Percentiles rank a stretch among this genome's conserved stretches.
phyloP scores from a whole-genome alignment of 2,113 vertebrate genomes.

The Brachypteracias leptosomus region DNA sequence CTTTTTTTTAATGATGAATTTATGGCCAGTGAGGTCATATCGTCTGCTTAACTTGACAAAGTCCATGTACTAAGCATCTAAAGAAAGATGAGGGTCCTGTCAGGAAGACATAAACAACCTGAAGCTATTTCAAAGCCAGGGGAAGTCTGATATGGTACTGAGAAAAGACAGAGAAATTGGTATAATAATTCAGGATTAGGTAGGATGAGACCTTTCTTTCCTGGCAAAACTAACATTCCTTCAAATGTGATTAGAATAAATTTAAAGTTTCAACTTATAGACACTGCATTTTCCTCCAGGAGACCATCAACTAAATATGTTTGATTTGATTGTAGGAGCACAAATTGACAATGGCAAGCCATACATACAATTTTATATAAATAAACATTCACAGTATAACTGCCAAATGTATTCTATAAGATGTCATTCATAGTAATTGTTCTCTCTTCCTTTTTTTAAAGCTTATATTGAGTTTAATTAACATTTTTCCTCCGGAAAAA shows the following conservation, averaged over 20 bases:
- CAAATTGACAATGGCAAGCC: constrained; percentile 31
- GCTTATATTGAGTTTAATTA: not conserved
- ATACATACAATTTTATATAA: constrained; percentile 25
- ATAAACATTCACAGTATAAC: not conserved
- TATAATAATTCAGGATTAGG: constrained; percentile 65
- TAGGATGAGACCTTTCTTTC: constrained; percentile 57
- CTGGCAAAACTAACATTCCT: constrained; percentile 57
- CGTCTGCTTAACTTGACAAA: constrained; percentile 66
- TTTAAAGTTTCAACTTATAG: constrained; percentile 18
- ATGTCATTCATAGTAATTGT: not conserved
- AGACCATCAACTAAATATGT: constrained; percentile 13
- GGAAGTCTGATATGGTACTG: constrained; percentile 50
- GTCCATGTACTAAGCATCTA: constrained; percentile 48
- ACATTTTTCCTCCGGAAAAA: not conserved
- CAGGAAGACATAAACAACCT: constrained; percentile 65
- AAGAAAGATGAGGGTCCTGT: constrained; percentile 61
- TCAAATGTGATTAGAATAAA: constrained; percentile 61
- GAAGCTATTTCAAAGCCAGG: constrained; percentile 28
- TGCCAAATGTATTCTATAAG: not conserved
- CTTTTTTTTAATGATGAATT: constrained; percentile 45
- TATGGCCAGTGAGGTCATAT: constrained; percentile 50
- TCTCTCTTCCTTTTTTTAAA: not conserved
- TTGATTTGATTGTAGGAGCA: constrained; percentile 26
- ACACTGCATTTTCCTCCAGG: constrained; percentile 4
- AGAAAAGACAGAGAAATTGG: constrained; percentile 58